Evolutionary conservation across 2,888 invertebrate genomes (phyloP), one percentile per base, ranked within the genome.

Genomic region (Noctua janthe): DNA sequence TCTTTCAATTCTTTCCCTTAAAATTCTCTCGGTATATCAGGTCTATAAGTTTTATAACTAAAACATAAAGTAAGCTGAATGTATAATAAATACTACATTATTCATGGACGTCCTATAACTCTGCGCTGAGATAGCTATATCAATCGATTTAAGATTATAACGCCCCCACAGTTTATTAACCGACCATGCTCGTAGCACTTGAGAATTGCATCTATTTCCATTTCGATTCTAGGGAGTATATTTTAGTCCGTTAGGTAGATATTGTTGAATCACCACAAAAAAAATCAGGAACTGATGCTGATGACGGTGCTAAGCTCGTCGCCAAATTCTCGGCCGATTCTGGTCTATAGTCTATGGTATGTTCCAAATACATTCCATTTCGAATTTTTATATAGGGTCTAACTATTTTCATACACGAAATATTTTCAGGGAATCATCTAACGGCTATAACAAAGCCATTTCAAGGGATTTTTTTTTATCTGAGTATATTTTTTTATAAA

Each of bases 111-210:
- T 84, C 75, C 75, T 64, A 83, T 78, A 83, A 84, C 66, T 80
- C 66, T 73, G 51, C 67, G 51, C 66, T 23, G 76, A 72, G 78
- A 86, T 79, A 87, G 54, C 70, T 79, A 70, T 79, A 81, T 84
- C 84, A 82, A 77, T 78, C 72, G 71, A 73, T 85, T 85, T 76
- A 85, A 85, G 86, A 84, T 84, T 85, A 82, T 56, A 59, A 76
- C 84, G 78, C 84, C 84, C 75, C 59, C 86, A 10, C 82, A 59
- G 59, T 81, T 78, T 66, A 62, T 74, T 69, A 76, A 74, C 81
- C 67, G 13, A 43, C 47, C 17, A 62, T 64, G 54, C 47, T 49
- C 20, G 39, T 71, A 74, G 54, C n/a, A 62, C 56, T 82, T 62
- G 29, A 72, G 64, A 62, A 71, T 43, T 75, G 66, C 35, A 80